Evolutionary conservation across 92 coral and sea anemone species (phyloP).

Genomic region (Nematostella vectensis): DNA sequence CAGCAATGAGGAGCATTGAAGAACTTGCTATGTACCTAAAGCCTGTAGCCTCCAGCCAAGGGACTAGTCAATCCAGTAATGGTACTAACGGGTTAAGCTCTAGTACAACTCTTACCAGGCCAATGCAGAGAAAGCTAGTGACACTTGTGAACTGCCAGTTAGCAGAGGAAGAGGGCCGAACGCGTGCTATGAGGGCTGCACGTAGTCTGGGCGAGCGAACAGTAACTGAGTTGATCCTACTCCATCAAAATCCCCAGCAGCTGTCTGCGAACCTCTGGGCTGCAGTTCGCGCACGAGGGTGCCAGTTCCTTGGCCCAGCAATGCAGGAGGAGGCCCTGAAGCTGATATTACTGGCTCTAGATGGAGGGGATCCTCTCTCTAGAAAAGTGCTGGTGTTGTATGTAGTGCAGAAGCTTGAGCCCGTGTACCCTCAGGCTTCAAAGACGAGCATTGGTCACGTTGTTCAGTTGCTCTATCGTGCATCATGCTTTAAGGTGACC

Average conservation of each 20-base stretch:
- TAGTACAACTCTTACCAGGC: slow-evolving; percentile 67
- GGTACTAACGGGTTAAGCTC: slow-evolving; percentile 45
- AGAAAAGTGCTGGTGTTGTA: slow-evolving; percentile 94
- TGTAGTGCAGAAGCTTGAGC: slow-evolving; percentile 78
- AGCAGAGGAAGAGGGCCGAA: slow-evolving; percentile 94
- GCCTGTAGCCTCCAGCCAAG: slow-evolving; percentile 37
- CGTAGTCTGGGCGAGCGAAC: slow-evolving; percentile 97
- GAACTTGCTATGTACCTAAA: slow-evolving; percentile 89
- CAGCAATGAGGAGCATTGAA: slow-evolving; percentile 66
- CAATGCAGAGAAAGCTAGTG: slow-evolving; percentile 97
- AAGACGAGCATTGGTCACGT: slow-evolving; percentile 90
- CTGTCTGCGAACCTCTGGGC: slow-evolving; percentile 92
- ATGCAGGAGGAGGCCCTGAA: slow-evolving; percentile 99
- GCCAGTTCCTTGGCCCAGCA: slow-evolving; percentile 99
- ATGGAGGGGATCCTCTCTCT: slow-evolving; percentile 93
- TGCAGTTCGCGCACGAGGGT: slow-evolving; percentile 95
- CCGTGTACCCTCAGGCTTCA: slow-evolving; percentile 74
- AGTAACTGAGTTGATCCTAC: slow-evolving; percentile 87
- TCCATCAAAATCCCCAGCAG: slow-evolving; percentile 94
- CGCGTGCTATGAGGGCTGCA: slow-evolving; percentile 94
- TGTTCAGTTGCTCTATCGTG: slow-evolving; percentile 79
- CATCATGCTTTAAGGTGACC: slow-evolving; percentile 87
- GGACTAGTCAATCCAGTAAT: slow-evolving; percentile 41
- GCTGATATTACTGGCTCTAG: slow-evolving; percentile 80
- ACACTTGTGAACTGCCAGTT: slow-evolving; percentile 96